Base-by-base conservation (phyloP, 2,888 invertebrate species). In the Cantharis nigra region DNA sequence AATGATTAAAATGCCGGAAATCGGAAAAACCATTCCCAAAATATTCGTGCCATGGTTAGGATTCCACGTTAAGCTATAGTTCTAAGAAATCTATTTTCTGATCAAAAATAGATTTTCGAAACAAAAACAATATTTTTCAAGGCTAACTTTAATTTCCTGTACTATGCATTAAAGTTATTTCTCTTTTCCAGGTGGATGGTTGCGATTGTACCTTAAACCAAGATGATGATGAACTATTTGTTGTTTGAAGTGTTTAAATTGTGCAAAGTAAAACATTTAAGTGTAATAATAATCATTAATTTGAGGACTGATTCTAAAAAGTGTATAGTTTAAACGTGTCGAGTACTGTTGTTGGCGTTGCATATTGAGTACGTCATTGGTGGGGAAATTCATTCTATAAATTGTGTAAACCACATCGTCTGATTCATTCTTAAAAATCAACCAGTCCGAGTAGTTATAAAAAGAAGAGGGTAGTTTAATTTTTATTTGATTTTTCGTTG, bases 401-500 rank as follows among this genome's bases (percentile, higher is more conserved):
- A 71, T 71, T 71, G 76, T 74, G 67, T 65, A 69, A 71, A 70
- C 74, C 62, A 64, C 62, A 69, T 28, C 70, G 63, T 70, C 70
- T 64, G 74, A 71, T 72, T 72, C 33, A 62, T 77, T 74, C 72
- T 67, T 69, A 70, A 75, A 67, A 49, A 7, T 7, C n/a, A n/a
- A 49, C 49, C 0, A 49, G 49, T n/a, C 13, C 64, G 70, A 62
- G 14, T 49, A 16, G 65, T 18, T 64, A 67, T 63, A 33, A 13
- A 62, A 23, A 71, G 69, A 69, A 62, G 69, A 70, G 72, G 72
- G 74, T 28, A 72, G 74, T 74, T 78, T 79, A 16, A 62, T 75
- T 79, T 79, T 79, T 79, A 79, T 79, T 79, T 79, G 62, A 63
- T 67, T 79, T 79, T 77, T 77, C 71, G 79, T 79, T 79, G 79